These are phyloP conservation scores for Hypanus sabinus DNA, from an alignment of 2,113 vertebrate species.

Conservation along the genomic window DNA sequence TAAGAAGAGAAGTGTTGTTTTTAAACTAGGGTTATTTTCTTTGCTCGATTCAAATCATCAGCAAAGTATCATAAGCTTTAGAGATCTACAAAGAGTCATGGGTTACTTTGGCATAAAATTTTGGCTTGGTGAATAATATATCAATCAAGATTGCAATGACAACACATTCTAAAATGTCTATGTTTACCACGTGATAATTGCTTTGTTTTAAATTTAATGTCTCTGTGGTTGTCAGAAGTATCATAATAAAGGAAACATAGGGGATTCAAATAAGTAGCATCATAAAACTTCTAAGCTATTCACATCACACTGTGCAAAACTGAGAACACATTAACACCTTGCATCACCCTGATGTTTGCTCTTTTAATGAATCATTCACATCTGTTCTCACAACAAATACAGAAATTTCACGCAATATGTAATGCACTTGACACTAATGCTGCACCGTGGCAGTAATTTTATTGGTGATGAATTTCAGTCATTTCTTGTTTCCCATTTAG, in stretches of 20 bases:
- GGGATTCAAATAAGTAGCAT: neutral
- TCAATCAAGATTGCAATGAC: neutral
- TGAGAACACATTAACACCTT: slow-evolving; percentile 5
- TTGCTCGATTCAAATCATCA: neutral
- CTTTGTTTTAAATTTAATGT: neutral
- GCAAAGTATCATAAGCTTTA: neutral
- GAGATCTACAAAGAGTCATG: neutral
- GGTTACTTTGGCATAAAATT: neutral
- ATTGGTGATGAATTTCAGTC: neutral
- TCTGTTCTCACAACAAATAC: neutral
- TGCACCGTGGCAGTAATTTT: neutral
- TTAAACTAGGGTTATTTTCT: neutral
- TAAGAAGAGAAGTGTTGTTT: neutral
- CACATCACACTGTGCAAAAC: neutral
- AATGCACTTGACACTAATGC: neutral
- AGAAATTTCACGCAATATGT: neutral
- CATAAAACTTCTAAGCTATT: neutral
- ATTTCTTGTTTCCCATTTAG: neutral
- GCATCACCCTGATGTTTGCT: neutral
- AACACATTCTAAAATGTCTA: neutral
- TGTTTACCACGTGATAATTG: neutral
- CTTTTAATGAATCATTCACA: slow-evolving; percentile 12
- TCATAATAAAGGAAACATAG: neutral
- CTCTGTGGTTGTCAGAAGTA: neutral
- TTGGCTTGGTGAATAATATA: neutral